Conservation (phyloP, 92 coral and sea anemone genomes). For the Bergia sp. region DNA sequence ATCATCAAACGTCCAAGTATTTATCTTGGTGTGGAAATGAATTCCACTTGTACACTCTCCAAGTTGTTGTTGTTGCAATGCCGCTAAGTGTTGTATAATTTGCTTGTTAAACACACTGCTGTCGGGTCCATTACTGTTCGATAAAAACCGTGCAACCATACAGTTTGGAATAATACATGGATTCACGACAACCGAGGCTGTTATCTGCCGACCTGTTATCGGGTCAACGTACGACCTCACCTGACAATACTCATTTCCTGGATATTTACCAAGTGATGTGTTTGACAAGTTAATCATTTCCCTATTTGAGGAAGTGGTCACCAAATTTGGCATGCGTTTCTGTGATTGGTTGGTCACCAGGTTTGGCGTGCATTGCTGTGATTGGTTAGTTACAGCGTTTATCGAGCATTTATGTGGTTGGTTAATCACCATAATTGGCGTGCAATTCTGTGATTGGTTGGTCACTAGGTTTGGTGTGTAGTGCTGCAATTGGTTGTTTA, state of each 20-base stretch:
- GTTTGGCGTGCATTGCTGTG: too few species aligned
- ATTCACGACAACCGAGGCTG: neutral
- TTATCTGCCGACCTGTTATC: neutral
- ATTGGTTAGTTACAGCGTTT: neutral
- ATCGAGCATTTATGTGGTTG: neutral
- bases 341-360: neutral
- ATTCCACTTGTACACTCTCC: neutral
- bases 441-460: too few species aligned
- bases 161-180: neutral
- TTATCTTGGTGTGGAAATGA: neutral
- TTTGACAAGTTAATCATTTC: neutral
- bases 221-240: neutral
- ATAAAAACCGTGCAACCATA: neutral
- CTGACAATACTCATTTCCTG: neutral
- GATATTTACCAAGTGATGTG: neutral
- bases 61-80: neutral
- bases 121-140: neutral
- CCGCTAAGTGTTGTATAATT: neutral
- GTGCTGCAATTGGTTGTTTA: neutral
- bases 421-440: neutral
- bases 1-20: neutral
- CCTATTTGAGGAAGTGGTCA: neutral
- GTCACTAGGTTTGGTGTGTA: neutral
- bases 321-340: neutral
- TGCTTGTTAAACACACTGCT: neutral